These are phyloP conservation scores for Harpagifer antarcticus DNA, from an alignment of 2,797 vertebrate genomes.

Conservation along the genomic window DNA sequence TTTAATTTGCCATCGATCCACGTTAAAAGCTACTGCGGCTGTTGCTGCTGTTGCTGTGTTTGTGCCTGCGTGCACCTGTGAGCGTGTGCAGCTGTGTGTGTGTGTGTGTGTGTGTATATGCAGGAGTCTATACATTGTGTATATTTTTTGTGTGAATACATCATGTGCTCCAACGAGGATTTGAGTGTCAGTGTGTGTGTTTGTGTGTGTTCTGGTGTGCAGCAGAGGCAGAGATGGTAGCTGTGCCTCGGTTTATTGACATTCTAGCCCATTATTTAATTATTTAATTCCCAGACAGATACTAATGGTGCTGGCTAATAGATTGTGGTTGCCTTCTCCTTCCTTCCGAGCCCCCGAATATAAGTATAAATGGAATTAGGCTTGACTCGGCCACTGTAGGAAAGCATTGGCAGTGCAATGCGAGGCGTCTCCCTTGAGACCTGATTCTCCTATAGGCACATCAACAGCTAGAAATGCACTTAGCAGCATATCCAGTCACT, in stretches of 20 bases:
- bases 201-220: constrained; percentile 53
- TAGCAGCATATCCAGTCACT: constrained; percentile 55
- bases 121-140: constrained; percentile 13
- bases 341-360: constrained; percentile 79
- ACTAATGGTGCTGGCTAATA: constrained; percentile 88
- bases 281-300: constrained; percentile 88
- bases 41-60: constrained; percentile 61
- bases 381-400: constrained; percentile 63
- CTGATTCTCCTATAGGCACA: constrained; percentile 72
- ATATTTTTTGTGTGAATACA: constrained; percentile 47
- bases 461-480: constrained; percentile 77
- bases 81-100: neutral
- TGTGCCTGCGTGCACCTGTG: constrained; percentile 13
- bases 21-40: constrained; percentile 89
- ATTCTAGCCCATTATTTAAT: constrained; percentile 87
- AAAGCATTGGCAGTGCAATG: constrained; percentile 59
- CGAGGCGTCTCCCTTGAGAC: constrained; percentile 65
- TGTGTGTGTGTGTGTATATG: neutral
- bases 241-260: constrained; percentile 85
- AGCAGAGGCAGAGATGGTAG: constrained; percentile 69
- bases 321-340: constrained; percentile 82
- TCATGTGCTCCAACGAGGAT: constrained; percentile 49
- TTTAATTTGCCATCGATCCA: constrained; percentile 91
- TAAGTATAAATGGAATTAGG: constrained; percentile 85
- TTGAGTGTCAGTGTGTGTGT: constrained; percentile 17